These are phyloP conservation scores for Epinotia bilunana DNA, from an alignment of 2,888 invertebrate genomes.

Conservation along the genomic window DNA sequence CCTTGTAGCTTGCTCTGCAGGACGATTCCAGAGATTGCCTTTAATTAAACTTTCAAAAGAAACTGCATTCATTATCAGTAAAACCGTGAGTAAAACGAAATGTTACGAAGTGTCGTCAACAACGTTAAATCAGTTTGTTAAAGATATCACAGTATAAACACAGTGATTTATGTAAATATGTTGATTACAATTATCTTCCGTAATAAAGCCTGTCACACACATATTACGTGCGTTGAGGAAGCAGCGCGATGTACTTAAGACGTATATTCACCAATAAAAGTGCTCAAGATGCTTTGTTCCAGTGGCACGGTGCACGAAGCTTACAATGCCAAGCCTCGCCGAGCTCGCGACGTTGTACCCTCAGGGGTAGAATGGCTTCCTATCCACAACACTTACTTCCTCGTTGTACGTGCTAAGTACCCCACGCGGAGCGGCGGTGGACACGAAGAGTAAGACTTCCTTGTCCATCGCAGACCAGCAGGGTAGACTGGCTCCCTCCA, in stretches of 20 bases:
- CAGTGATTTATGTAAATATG: not conserved
- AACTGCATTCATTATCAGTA: not conserved
- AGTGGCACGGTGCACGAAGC: no score
- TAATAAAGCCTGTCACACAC: constrained; percentile 8
- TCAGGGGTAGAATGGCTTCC: not conserved
- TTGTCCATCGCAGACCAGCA: no score
- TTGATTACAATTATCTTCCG: constrained; percentile 1
- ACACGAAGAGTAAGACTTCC: no score
- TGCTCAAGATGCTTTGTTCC: not conserved
- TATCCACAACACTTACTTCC: not conserved
- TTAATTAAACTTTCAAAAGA: no score
- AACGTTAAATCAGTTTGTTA: not conserved
- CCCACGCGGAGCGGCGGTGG: no score
- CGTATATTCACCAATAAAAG: not conserved
- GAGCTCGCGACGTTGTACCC: not conserved
- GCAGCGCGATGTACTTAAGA: not conserved
- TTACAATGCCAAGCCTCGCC: no score
- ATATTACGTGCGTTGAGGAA: not conserved
- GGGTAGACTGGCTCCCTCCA: no score
- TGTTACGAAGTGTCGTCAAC: not conserved
- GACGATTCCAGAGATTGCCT: no score
- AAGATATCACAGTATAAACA: constrained; percentile 18
- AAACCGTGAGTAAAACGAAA: constrained; percentile 35
- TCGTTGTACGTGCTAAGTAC: no score
- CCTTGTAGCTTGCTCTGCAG: no score